Base-by-base conservation (phyloP, 2,888 invertebrate species). In the Heliconius hortense region DNA sequence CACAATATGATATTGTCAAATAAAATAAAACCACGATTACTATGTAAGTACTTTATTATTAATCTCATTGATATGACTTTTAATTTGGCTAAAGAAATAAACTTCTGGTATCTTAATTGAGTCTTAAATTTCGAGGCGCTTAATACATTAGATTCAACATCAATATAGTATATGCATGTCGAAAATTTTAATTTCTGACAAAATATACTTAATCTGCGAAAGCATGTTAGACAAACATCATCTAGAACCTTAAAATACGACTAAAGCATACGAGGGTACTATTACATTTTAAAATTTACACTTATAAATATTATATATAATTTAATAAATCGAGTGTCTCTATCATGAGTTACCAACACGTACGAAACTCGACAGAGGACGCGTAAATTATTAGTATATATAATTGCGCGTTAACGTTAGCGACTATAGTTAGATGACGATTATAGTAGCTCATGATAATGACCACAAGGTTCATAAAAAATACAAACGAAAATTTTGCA, bases 51-150 rank as follows among this genome's bases (percentile, higher is more conserved):
- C 84, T 93, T 92, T 90, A 92, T 91, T 87, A 90, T 62, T 74
- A 74, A 92, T 91, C 90, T 92, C 88, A 89, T 91, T 94, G 93
- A 94, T 94, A 94, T 94, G 93, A 93, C 89, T 93, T 88, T 88
- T 89, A 91, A 90, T 91, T 91, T 92, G 92, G 91, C 93, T 91
- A 93, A 89, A 83, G 85, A 91, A 92, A 90, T 89, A 85, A 85
- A 88, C 84, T 87, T 82, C 82, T 85, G 84, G 85, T 84, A 84
- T 83, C 83, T 59, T 82, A 87, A 85, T 83, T 86, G 87, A 72
- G 67, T 72, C 67, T 72, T 67, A 56, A 53, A 66, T 56, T 69
- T 69, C 68, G 53, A 69, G 68, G n/a, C 53, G 68, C 68, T 69
- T 69, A 28, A 31, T 53, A 69, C 68, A 53, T 53, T 53, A 68